Conservation (phyloP, 2,888 invertebrate genomes). For the Lumbricus terrestris region DNA sequence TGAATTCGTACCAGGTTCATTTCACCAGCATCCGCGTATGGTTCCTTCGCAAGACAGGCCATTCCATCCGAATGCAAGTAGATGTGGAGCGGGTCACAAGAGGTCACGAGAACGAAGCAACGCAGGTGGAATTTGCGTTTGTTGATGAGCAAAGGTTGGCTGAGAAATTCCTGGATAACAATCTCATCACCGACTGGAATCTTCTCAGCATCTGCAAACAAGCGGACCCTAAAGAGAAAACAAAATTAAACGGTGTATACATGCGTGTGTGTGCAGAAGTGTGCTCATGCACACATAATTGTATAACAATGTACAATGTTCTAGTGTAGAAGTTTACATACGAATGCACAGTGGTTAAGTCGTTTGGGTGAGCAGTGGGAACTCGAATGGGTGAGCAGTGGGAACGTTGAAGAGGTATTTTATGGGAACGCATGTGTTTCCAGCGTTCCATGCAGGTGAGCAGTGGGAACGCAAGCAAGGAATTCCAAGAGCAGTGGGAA, state of each 20-base stretch:
- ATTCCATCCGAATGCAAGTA: slow-evolving; percentile 19
- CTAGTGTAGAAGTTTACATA: too few relatives aligned
- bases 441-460: too few relatives aligned
- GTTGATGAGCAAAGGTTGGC: slow-evolving; percentile 21
- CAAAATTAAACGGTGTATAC: neutral
- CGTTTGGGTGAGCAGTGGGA: too few relatives aligned
- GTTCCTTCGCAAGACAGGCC: neutral
- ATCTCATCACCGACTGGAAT: neutral
- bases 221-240: neutral
- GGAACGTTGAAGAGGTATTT: too few relatives aligned
- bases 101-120: slow-evolving; percentile 5
- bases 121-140: slow-evolving; percentile 18
- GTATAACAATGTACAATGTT: neutral
- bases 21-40: neutral
- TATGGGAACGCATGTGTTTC: too few relatives aligned
- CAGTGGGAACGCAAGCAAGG: too few relatives aligned
- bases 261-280: neutral
- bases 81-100: slow-evolving; percentile 13
- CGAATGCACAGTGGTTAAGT: too few relatives aligned
- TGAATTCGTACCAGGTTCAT: neutral
- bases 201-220: neutral
- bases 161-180: slow-evolving; percentile 18
- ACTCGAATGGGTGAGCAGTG: too few relatives aligned
- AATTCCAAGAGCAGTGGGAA: too few relatives aligned
- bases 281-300: neutral